Conservation (phyloP, 2,888 invertebrate species). For the Agriopis marginaria region DNA sequence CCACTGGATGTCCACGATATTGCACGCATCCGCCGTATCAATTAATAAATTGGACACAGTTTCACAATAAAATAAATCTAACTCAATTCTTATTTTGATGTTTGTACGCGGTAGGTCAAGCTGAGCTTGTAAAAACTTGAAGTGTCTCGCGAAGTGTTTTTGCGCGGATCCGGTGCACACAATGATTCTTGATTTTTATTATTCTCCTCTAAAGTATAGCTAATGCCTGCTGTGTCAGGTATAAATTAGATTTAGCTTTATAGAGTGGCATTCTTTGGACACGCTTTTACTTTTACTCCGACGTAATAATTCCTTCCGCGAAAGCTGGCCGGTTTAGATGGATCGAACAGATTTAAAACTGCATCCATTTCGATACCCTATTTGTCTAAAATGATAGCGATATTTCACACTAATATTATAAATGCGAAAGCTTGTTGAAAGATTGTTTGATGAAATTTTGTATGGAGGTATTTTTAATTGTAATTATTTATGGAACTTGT, state of each 20-base stretch:
- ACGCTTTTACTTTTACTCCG: conserved; percentile 33
- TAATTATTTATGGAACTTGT: no score
- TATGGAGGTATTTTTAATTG: no score
- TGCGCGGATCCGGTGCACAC: conserved; percentile 16
- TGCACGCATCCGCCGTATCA: no score
- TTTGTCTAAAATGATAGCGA: neutral
- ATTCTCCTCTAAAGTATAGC: conserved; percentile 15
- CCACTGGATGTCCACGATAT: no score
- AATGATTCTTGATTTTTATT: conserved; percentile 14
- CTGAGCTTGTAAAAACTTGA: conserved; percentile 20
- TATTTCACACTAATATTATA: no score
- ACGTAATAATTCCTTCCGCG: conserved; percentile 8
- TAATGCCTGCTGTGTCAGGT: conserved; percentile 6
- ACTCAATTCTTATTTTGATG: neutral
- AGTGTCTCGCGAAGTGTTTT: conserved; percentile 12
- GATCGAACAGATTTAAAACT: neutral
- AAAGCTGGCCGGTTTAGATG: conserved; percentile 13
- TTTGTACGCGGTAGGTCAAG: conserved; percentile 2
- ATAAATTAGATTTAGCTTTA: conserved; percentile 24
- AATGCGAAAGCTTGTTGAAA: no score
- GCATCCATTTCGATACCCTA: neutral
- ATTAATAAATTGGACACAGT: neutral
- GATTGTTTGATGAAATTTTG: no score
- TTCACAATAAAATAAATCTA: neutral
- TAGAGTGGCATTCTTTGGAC: conserved; percentile 22